Conservation (phyloP, 2,113 vertebrate genomes). For the Vulpes ferrilata region DNA sequence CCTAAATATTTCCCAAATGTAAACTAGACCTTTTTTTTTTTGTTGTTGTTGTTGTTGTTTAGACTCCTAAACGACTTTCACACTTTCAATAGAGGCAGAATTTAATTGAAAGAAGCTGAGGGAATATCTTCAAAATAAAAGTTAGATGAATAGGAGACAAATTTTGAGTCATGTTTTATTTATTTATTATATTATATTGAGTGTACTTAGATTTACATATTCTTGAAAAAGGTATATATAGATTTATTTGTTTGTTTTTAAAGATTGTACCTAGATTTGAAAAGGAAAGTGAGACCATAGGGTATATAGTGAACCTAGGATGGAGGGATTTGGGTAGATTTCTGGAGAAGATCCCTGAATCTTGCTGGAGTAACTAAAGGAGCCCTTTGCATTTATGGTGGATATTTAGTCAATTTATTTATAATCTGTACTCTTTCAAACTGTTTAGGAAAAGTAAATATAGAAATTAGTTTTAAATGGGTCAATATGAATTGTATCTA, state of each 20-base stretch:
- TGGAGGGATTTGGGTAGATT: background rate
- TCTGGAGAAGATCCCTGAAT: background rate
- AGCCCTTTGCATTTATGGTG: background rate
- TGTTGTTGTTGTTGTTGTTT: constrained; percentile 15
- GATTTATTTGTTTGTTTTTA: background rate
- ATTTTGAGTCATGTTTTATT: background rate
- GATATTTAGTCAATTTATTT: background rate
- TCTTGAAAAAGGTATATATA: background rate
- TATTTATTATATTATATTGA: background rate
- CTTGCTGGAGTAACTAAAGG: background rate
- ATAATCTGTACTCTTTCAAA: background rate
- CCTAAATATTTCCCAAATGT: background rate
- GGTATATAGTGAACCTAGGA: background rate
- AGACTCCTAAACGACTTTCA: background rate
- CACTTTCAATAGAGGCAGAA: background rate
- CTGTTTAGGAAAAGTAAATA: constrained; percentile 50
- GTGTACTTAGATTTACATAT: background rate
- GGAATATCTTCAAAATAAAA: background rate
- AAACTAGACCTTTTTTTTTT: background rate
- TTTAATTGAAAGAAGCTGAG: background rate
- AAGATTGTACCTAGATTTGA: background rate
- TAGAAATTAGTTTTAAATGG: constrained; percentile 32
- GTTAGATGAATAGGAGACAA: background rate
- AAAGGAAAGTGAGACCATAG: background rate
- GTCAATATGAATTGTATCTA: background rate